These are phyloP conservation scores for Temnothorax longispinosus DNA, from an alignment of 1,140 invertebrate species.

Conservation along the genomic window DNA sequence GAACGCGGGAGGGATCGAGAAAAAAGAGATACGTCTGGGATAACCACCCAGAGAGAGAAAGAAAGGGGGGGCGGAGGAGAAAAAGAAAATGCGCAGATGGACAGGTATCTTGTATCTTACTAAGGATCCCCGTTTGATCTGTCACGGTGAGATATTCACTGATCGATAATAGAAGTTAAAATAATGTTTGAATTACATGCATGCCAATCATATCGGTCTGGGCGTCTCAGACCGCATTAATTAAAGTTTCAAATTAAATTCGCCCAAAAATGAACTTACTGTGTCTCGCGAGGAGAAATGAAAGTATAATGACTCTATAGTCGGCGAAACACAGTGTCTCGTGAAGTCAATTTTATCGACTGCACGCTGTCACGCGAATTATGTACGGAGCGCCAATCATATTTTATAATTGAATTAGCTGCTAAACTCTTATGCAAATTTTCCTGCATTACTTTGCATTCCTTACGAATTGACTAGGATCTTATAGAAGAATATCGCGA, in stretches of 20 bases:
- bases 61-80: background rate
- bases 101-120: background rate
- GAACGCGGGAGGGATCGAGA: background rate
- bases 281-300: constrained; percentile 1
- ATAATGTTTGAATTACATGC: background rate
- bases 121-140: background rate
- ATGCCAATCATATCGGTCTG: constrained; percentile 38
- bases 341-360: constrained; percentile 48
- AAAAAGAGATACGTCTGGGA: constrained; percentile 55
- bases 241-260: constrained; percentile 51
- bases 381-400: constrained; percentile 37
- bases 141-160: background rate
- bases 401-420: background rate
- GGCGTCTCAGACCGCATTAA: constrained; percentile 22
- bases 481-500: background rate
- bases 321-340: constrained; percentile 23
- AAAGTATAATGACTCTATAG: constrained; percentile 28
- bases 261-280: constrained; percentile 5
- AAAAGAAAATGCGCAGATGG: background rate
- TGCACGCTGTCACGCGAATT: constrained; percentile 34
- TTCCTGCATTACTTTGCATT: background rate
- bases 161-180: constrained; percentile 47
- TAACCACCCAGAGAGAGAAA: constrained; percentile 59
- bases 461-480: constrained; percentile 18
- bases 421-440: background rate